These are phyloP conservation scores for Neosalanx taihuensis DNA, from an alignment of 2,797 vertebrate genomes.

Conservation along the genomic window DNA sequence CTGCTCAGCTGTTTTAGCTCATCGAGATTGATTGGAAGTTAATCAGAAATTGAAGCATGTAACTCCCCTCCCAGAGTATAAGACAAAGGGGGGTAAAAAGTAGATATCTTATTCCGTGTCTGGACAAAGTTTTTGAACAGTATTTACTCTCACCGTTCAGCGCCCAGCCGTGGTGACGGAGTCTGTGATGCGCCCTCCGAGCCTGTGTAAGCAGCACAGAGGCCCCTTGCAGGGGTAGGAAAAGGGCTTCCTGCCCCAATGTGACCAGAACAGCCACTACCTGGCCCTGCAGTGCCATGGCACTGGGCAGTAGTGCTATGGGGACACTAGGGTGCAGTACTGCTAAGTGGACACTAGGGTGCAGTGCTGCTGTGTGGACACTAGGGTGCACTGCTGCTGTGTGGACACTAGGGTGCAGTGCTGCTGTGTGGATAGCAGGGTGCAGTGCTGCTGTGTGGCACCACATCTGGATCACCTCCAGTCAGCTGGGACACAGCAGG, in stretches of 20 bases:
- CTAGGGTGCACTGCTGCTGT: too few relatives aligned
- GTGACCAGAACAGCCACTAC: conserved; percentile 56
- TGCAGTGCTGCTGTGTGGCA: conserved; percentile 27
- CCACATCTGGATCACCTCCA: conserved; percentile 34
- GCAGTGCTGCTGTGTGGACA: too few relatives aligned
- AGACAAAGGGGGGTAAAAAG: conserved; percentile 6
- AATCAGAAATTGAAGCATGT: conserved; percentile 15
- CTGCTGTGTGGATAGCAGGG: too few relatives aligned
- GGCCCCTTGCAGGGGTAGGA: too few relatives aligned
- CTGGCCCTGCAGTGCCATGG: conserved; percentile 69
- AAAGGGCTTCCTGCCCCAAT: conserved; percentile 15
- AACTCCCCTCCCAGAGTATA: conserved; percentile 20
- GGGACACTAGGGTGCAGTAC: too few relatives aligned
- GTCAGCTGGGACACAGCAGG: conserved; percentile 58
- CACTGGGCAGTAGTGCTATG: conserved; percentile 66
- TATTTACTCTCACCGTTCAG: too few relatives aligned
- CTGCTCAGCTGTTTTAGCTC: not conserved
- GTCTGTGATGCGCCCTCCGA: too few relatives aligned
- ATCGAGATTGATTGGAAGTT: conserved; percentile 14
- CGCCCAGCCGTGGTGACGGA: too few relatives aligned
- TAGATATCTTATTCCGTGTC: not conserved
- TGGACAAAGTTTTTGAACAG: conserved; percentile 6
- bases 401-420: too few relatives aligned
- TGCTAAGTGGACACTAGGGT: too few relatives aligned
- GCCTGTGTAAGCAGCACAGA: too few relatives aligned